A percentile compares a stretch with the other conserved stretches of the same genome.
Conservation (phyloP, 2,797 vertebrate genomes). For the Lindbergichthys nudifrons region DNA sequence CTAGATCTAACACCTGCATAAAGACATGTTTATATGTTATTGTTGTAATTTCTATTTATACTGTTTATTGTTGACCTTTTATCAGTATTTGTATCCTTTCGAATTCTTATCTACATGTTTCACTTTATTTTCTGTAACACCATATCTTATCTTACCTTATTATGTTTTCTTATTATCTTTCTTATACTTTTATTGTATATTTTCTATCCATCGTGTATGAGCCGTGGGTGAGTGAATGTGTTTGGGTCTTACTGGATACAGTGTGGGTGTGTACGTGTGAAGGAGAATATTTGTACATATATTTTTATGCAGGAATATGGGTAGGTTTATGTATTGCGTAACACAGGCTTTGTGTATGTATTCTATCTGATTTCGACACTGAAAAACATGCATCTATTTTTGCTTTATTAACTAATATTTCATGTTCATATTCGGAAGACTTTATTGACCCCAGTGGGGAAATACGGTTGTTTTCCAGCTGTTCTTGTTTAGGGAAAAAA, state of each 20-base stretch:
- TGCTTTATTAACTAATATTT: not conserved
- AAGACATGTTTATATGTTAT: no score
- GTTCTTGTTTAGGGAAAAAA: no score
- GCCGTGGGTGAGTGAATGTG: not conserved
- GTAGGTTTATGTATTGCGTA: conserved; percentile 32
- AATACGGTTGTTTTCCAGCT: no score
- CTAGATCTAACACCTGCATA: not conserved
- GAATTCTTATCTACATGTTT: no score
- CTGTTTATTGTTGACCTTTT: no score
- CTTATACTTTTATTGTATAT: not conserved
- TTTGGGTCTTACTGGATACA: conserved; percentile 16
- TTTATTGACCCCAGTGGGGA: no score
- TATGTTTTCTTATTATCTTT: no score
- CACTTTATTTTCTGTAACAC: no score
- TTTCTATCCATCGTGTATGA: not conserved
- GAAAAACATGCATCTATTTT: not conserved
- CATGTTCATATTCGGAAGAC: not conserved
- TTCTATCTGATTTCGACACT: not conserved
- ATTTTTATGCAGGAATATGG: conserved; percentile 23
- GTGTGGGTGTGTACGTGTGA: conserved; percentile 49
- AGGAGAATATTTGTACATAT: conserved; percentile 4
- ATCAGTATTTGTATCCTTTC: no score
- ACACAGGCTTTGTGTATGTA: not conserved
- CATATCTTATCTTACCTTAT: no score
- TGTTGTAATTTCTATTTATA: no score